phyloP scores from a whole-genome alignment of 2,888 invertebrate species.

The Phymatocera aterrima region DNA sequence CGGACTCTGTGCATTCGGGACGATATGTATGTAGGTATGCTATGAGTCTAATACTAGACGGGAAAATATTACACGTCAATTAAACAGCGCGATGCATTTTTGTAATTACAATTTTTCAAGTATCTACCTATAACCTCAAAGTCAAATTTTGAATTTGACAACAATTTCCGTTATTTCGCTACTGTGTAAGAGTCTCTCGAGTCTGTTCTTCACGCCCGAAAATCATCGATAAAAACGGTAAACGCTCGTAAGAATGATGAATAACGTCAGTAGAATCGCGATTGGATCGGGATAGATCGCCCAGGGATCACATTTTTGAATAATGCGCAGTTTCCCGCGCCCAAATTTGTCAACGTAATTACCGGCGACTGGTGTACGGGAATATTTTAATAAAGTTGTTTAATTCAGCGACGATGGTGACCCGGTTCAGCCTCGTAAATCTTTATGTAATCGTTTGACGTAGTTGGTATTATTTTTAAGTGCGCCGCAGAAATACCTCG shows the following conservation, averaged over 20 bases:
- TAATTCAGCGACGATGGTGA: conserved; percentile 25
- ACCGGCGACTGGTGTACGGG: not conserved
- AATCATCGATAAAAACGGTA: too few relatives aligned
- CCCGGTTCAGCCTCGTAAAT: conserved; percentile 16
- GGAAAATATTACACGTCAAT: too few relatives aligned
- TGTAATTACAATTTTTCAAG: too few relatives aligned
- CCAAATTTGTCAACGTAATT: not conserved
- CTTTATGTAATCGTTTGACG: conserved; percentile 22
- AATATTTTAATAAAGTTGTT: conserved; percentile 34
- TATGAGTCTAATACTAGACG: too few relatives aligned
- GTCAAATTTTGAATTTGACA: too few relatives aligned
- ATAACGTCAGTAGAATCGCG: not conserved
- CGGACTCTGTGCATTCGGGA: too few relatives aligned
- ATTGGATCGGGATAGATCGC: not conserved
- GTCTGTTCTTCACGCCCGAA: not conserved
- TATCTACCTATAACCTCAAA: too few relatives aligned
- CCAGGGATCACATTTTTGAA: not conserved
- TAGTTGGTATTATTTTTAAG: conserved; percentile 1
- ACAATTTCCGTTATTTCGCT: not conserved
- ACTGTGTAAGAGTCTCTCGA: not conserved
- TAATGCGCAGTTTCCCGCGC: not conserved
- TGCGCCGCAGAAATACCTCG: not conserved
- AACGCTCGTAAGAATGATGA: too few relatives aligned
- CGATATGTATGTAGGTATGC: too few relatives aligned
- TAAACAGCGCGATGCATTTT: too few relatives aligned